Conservation (phyloP, 1,140 invertebrate species). For the Zaprionus capensis region DNA sequence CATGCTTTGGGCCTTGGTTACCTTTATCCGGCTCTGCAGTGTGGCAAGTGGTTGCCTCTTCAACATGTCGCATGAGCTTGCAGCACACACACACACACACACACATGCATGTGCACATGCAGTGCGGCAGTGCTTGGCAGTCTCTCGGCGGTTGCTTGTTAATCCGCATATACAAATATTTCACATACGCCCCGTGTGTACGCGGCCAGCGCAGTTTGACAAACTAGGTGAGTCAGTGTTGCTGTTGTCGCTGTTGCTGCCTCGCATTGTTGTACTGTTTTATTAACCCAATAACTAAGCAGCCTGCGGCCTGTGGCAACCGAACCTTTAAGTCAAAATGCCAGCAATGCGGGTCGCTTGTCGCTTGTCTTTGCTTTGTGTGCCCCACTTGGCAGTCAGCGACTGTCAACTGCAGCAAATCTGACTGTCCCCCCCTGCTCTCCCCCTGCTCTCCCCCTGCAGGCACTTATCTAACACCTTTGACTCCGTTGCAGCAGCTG, state of each 20-base stretch:
- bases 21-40: conserved; percentile 61
- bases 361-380: conserved; percentile 49
- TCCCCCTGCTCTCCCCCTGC: background rate
- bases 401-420: conserved; percentile 57
- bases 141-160: conserved; percentile 51
- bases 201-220: conserved; percentile 23
- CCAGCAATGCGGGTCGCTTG: conserved; percentile 72
- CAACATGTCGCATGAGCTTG: conserved; percentile 51
- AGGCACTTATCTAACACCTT: conserved; percentile 77
- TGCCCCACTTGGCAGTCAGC: conserved; percentile 58
- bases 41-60: conserved; percentile 11
- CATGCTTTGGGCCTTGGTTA: conserved; percentile 57
- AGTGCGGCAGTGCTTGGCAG: conserved; percentile 5
- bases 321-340: conserved; percentile 62
- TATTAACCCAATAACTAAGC: conserved; percentile 80
- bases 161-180: conserved; percentile 76
- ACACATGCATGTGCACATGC: conserved; percentile 16
- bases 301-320: conserved; percentile 32
- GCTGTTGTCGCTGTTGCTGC: conserved; percentile 18
- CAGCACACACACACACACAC: conserved; percentile 4
- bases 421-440: conserved; percentile 2
- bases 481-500: conserved; percentile 58
- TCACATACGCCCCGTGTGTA: conserved; percentile 59
- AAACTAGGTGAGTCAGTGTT: conserved; percentile 65
- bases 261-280: conserved; percentile 58